Base-by-base conservation (phyloP, 2,888 invertebrate species). In the Gymnocheta viridis region DNA sequence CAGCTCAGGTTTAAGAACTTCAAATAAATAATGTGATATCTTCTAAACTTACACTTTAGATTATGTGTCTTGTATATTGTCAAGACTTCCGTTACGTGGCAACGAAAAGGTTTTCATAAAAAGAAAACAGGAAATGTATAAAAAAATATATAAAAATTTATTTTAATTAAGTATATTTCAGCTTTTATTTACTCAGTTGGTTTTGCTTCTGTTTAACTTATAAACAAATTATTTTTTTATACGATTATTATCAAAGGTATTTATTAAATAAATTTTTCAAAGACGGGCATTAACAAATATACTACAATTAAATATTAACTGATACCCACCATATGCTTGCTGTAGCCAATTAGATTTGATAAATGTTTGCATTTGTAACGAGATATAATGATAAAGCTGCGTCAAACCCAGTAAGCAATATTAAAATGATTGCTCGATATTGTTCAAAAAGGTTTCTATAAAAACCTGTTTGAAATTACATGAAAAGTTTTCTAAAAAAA, bases 291-390 rank as follows among this genome's bases (percentile, higher is more conserved):
- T 60, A 60, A 49, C 44, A 62, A 62, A 62, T 62, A 49, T 47
- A 24, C 35, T 62, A 35, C 73, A 38, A 73, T 72, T 60, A 35
- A 29, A 60, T 29, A 70, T 58, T 32, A 64, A 56, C 41, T 70
- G 19, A 70, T 64, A 64, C 17, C 64, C 24, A 76, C 79, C 70
- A 83, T 79, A 78, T 74, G 74, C 69, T 67, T 79, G 58, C 58
- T 78, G n/a, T 19, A 70, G 74, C 70, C 83, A 83, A 82, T 83
- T 83, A 76, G 70, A 66, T 70, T 70, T 76, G 74, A 79, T 80
- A 76, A 67, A 80, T 83, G 76, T 70, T 70, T 80, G 44, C 47
- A 19, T 49, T 62, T 35, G 32, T 41, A 69, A 6, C 38, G 29
- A 47, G 60, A 78, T 60, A 47, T 47, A 17, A 14, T 51, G 49